A percentile compares a stretch with the other conserved stretches of the same genome.
phyloP scores from a whole-genome alignment of 2,888 invertebrate species.

The Drosophila tripunctata region DNA sequence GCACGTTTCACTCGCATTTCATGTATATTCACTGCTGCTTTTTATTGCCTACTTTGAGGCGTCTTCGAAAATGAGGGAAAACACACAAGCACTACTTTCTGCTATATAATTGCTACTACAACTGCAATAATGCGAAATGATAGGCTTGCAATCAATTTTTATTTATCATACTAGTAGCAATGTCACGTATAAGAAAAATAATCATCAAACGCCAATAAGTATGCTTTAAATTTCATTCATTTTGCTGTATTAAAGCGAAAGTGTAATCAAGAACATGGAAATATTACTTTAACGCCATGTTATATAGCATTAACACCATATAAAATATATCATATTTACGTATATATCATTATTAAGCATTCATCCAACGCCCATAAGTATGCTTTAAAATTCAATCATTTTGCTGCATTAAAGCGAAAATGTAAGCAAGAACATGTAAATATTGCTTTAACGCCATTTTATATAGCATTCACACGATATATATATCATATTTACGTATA shows the following conservation, averaged over 20 bases:
- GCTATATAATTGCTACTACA: constrained; percentile 11
- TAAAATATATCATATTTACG: too few relatives aligned
- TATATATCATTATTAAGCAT: too few relatives aligned
- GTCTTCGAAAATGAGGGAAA: constrained; percentile 13
- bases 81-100: constrained; percentile 6
- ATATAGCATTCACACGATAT: too few relatives aligned
- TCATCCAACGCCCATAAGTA: too few relatives aligned
- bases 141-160: neutral
- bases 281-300: neutral
- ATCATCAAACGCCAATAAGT: too few relatives aligned
- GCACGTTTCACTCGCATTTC: constrained; percentile 38
- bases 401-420: neutral
- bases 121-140: neutral
- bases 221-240: too few relatives aligned
- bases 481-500: too few relatives aligned
- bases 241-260: neutral
- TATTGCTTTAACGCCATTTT: too few relatives aligned
- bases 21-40: constrained; percentile 28
- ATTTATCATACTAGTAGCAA: too few relatives aligned
- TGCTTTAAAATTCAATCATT: too few relatives aligned
- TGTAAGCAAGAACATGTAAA: neutral
- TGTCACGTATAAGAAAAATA: too few relatives aligned
- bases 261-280: neutral
- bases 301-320: too few relatives aligned
- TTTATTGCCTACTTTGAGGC: constrained; percentile 70